Evolutionary conservation across 2,888 invertebrate species (phyloP).

Genomic region (Agrilus biguttatus): DNA sequence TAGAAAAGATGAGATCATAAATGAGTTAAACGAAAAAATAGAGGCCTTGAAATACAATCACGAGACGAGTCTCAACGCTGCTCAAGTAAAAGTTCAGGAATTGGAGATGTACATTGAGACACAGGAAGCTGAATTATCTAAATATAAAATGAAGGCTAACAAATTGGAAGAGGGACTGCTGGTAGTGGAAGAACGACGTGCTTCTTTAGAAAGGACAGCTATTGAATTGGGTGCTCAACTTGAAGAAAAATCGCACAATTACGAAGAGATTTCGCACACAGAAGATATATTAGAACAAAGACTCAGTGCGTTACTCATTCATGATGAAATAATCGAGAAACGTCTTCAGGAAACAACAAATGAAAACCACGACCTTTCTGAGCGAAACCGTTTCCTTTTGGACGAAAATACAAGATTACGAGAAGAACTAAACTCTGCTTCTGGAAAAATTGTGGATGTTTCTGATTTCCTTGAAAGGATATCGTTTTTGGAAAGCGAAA

Average conservation of each 20-base stretch:
- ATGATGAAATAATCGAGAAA: constrained; percentile 44
- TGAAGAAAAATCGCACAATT: constrained; percentile 35
- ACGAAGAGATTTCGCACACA: constrained; percentile 41
- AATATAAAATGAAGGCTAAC: constrained; percentile 47
- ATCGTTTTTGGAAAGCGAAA: constrained; percentile 34
- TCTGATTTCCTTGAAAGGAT: constrained; percentile 25
- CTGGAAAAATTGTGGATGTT: constrained; percentile 7
- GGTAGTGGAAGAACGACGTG: constrained; percentile 43
- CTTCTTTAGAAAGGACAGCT: constrained; percentile 44
- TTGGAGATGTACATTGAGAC: constrained; percentile 60
- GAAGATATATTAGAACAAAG: constrained; percentile 49
- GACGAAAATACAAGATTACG: constrained; percentile 9
- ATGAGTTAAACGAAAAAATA: constrained; percentile 25
- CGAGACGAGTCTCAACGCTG: constrained; percentile 28
- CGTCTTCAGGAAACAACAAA: constrained; percentile 43
- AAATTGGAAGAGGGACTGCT: constrained; percentile 53
- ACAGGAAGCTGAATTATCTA: constrained; percentile 49
- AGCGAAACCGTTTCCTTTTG: constrained; percentile 36
- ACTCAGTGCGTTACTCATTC: constrained; percentile 44
- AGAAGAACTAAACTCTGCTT: constrained; percentile 6
- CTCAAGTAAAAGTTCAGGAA: constrained; percentile 59
- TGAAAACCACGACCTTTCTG: constrained; percentile 40
- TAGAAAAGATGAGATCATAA: constrained; percentile 18
- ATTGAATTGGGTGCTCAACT: constrained; percentile 46
- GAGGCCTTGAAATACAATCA: constrained; percentile 27